A percentile compares a stretch with the other conserved stretches of the same genome.
These are phyloP conservation scores for Esox lucius DNA, from an alignment of 2,797 vertebrate genomes.

Conservation along the genomic window DNA sequence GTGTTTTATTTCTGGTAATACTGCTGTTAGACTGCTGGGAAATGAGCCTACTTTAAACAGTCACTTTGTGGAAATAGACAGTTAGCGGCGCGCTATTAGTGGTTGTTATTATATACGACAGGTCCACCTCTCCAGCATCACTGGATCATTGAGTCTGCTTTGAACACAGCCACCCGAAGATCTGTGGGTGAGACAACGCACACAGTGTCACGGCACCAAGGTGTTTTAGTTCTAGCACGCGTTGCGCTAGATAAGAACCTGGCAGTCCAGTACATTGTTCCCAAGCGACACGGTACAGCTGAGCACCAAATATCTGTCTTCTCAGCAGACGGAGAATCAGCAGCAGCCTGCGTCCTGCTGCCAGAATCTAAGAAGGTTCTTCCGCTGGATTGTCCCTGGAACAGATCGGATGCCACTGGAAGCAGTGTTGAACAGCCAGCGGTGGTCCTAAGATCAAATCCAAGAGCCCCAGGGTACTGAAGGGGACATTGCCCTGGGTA, in stretches of 20 bases:
- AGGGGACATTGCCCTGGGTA: too few species aligned
- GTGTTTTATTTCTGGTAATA: slow-evolving; percentile 24
- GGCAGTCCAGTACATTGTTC: neutral
- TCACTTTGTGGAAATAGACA: neutral
- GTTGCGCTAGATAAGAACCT: neutral
- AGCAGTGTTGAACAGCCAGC: too few species aligned
- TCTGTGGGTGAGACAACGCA: slow-evolving; percentile 1
- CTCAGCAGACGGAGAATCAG: too few species aligned
- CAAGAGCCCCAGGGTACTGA: too few species aligned
- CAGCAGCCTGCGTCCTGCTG: too few species aligned
- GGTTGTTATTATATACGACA: slow-evolving; percentile 12
- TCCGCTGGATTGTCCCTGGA: too few species aligned
- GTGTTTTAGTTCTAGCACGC: slow-evolving; percentile 9
- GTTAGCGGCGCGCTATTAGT: neutral
- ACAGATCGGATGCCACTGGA: too few species aligned
- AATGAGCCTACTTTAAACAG: neutral
- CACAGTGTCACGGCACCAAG: neutral
- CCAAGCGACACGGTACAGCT: neutral
- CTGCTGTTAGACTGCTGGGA: neutral
- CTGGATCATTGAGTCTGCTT: neutral
- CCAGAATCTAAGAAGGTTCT: too few species aligned
- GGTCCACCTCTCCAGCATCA: neutral
- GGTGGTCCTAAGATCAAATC: too few species aligned
- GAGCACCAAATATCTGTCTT: too few species aligned
- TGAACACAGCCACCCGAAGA: neutral